Base-by-base conservation (phyloP, 2,113 vertebrate genomes). In the Pachycephala philippinensis region DNA sequence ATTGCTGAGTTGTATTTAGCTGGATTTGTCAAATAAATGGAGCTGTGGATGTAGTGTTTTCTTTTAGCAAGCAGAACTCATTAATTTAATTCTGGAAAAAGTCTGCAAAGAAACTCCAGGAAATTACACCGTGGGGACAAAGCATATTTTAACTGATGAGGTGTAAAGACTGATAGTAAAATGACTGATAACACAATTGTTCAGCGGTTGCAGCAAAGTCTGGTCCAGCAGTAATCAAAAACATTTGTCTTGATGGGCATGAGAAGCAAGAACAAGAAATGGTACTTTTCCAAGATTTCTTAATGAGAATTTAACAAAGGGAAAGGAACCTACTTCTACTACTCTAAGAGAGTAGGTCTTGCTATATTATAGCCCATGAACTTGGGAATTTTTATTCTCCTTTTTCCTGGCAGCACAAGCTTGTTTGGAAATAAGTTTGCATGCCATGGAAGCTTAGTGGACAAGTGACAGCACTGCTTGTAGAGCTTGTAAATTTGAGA, bases 121-220 rank as follows among this genome's bases (percentile, higher is more conserved):
- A 89, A 96, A 91, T 89, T 59, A 88, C 63, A 75, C 75, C 0
- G 0, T 57, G 76, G 76, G 60, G 71, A 83, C 40, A 91, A 82
- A 89, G 37, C 0, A 2, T 56, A 5, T 86, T 82, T 91, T 95
- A 93, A 76, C 52, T 49, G 91, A 84, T 85, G 60, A 75, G 71
- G 54, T 84, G 59, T 80, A 80, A 87, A 92, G 66, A 60, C 44
- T 91, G 87, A 85, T n/a, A 87, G 78, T 65, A 79, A 96, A 96
- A 92, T 93, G 86, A 87, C 69, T 63, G 76, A 89, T 89, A 94
- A 76, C 7, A 1, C 69, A 84, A 60, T 66, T 92, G 85, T 65
- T 89, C 74, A 91, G 61, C 10, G 7, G 40, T 92, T 91, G 45
- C 68, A 72, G 64, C 86, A 69, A 84, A 89, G 86, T 53, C 65